Evolutionary conservation across 2,113 vertebrate species (phyloP).

Genomic region (Dipodomys spectabilis): DNA sequence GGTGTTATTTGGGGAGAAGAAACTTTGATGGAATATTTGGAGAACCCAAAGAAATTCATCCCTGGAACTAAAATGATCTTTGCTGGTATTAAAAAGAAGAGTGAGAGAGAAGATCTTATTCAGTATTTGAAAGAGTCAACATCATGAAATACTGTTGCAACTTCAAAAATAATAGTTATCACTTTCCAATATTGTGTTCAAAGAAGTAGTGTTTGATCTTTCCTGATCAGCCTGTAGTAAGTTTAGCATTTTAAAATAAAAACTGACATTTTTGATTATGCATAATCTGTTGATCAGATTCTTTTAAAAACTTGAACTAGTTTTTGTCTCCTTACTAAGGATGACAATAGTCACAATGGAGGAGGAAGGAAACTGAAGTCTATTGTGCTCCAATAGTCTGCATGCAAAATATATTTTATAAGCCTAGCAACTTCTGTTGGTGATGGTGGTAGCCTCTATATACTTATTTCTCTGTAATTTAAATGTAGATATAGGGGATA

Average conservation of each 20-base stretch:
- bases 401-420: slow-evolving; percentile 22
- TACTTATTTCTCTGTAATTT: slow-evolving; percentile 34
- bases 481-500: slow-evolving; percentile 15
- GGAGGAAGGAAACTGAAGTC: slow-evolving; percentile 19
- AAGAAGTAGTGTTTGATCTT: slow-evolving; percentile 66
- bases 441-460: neutral
- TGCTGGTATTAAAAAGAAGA: slow-evolving; percentile 93
- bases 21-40: slow-evolving; percentile 91
- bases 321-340: neutral
- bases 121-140: slow-evolving; percentile 91
- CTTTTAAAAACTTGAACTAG: neutral
- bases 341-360: neutral
- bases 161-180: slow-evolving; percentile 52
- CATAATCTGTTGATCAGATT: neutral
- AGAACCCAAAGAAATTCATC: slow-evolving; percentile 95
- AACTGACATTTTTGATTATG: slow-evolving; percentile 62
- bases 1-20: slow-evolving; percentile 88
- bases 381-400: neutral
- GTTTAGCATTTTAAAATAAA: slow-evolving; percentile 73
- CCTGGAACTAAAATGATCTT: slow-evolving; percentile 94
- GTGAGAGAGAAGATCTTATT: slow-evolving; percentile 89
- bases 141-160: slow-evolving; percentile 75
- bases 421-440: neutral
- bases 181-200: slow-evolving; percentile 56
- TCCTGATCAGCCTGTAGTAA: slow-evolving; percentile 53